Evolutionary conservation across 2,888 invertebrate genomes (phyloP), one percentile per base, ranked within the genome.

Genomic region (Pedicia rivosa): DNA sequence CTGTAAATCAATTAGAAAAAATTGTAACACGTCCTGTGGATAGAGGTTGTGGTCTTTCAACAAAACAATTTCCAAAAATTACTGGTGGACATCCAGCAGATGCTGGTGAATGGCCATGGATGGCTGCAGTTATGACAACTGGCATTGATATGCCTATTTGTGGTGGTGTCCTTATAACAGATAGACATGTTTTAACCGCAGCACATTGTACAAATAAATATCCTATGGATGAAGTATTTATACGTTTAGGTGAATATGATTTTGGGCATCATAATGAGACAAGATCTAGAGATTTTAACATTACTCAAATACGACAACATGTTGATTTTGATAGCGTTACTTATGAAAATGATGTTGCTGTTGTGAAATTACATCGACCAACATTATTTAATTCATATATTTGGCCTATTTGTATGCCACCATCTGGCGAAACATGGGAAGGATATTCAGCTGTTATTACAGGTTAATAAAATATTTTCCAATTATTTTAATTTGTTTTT

Each of bases 381-480:
- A 74, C 78, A 0, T 58, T 70, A 5, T 84, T 83, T 54, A 78
- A 78, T 48, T 70, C 74, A 1, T 83, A 82, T 50, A 78, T 87
- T 36, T 82, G 83, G 78, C 86, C 84, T 0, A 73, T 86, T 37
- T 88, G 87, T 53, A 67, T 88, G 43, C 87, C 87, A 0, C 78
- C 80, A 0, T 48, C 68, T 0, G 70, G 67, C 2, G 52, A 70
- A 28, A 56, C 64, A 4, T 72, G 75, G 47, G 71, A 70, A 14
- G 70, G 74, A 41, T 64, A 72, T 50, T 66, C 62, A 7, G 80
- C 68, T 24, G 65, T 73, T 38, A 76, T 82, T 12, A 79, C 74
- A 38, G 84, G n/a, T n/a, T n/a, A n/a, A n/a, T n/a, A n/a, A n/a
- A n/a, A n/a, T n/a, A n/a, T n/a, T n/a, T n/a, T n/a, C n/a, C n/a